Base-by-base conservation (phyloP, 35 echinoderm and acorn worm species). In the Ptychodera flava region DNA sequence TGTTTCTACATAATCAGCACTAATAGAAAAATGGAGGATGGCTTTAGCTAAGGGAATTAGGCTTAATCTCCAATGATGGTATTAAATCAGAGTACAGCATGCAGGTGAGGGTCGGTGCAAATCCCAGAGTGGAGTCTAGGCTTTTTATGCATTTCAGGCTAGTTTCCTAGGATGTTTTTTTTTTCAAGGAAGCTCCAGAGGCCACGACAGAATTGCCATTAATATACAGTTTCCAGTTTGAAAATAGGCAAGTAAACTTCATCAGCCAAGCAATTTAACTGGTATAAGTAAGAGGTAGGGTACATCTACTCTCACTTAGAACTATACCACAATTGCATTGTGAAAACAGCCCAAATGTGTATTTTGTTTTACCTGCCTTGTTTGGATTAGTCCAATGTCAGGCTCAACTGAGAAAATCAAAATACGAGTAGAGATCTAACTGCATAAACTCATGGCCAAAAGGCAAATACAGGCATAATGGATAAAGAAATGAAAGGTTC, bases 1-100 rank as follows among this genome's bases (percentile, higher is more conserved):
- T 22, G 45, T 64, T 64, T 6, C 45, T 64, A 64, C 45, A 64
- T 64, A 64, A 64, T 64, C 45, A 64, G 45, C 6, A 64, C 45
- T 64, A 64, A 64, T 64, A 64, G 45, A 64, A 64, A 64, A 64
- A 64, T 64, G 45, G 45, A 64, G 45, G 45, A 64, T 64, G 45
- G 45, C 22, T 64, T 64, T 64, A 64, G 45, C 45, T 64, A 22
- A 64, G 45, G 45, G 45, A 64, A 64, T 64, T 64, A 64, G 45
- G 6, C 45, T 64, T 64, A 64, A 64, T 64, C 45, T 64, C 45
- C 45, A 64, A 64, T 64, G 45, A 64, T 64, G 45, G 45, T 64
- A 64, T 64, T 64, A 64, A 64, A 64, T 64, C 45, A 64, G 45
- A 64, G 45, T 64, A 64, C 45, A 22, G 45, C 45, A 64, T 6